These are phyloP conservation scores for Gallinago solitaria DNA, from an alignment of 2,797 vertebrate species.

Conservation along the genomic window DNA sequence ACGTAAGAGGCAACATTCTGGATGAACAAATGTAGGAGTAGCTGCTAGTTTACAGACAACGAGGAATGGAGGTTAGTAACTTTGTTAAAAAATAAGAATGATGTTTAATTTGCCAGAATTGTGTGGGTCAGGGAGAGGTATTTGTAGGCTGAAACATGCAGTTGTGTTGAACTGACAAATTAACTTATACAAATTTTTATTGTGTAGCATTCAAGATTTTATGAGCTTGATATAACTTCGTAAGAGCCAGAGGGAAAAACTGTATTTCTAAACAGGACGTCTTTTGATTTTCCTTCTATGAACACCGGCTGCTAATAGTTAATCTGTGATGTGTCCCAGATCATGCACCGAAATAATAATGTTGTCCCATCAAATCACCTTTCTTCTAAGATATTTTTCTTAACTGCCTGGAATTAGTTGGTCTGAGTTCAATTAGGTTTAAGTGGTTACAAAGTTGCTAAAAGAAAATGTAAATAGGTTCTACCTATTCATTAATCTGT, in stretches of 20 bases:
- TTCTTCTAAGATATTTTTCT: neutral
- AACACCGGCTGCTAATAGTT: neutral
- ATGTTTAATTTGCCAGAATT: neutral
- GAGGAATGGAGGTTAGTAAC: neutral
- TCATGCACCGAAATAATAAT: neutral
- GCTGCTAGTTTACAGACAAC: neutral
- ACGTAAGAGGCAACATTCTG: rapidly evolving
- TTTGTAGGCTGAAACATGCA: neutral
- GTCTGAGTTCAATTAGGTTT: neutral
- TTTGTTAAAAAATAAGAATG: neutral
- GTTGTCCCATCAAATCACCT: neutral
- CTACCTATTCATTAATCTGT: neutral
- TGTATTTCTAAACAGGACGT: neutral
- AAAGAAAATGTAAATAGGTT: neutral
- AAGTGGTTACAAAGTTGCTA: neutral
- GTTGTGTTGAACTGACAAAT: neutral
- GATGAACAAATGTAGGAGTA: neutral
- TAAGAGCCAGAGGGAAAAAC: neutral
- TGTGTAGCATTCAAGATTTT: neutral
- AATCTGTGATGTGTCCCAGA: neutral
- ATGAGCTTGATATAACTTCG: neutral
- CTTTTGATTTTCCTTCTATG: neutral
- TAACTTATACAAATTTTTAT: neutral
- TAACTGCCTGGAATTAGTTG: neutral
- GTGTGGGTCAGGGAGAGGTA: neutral